Conservation (phyloP, 2,797 vertebrate genomes). For the Otus scops region DNA sequence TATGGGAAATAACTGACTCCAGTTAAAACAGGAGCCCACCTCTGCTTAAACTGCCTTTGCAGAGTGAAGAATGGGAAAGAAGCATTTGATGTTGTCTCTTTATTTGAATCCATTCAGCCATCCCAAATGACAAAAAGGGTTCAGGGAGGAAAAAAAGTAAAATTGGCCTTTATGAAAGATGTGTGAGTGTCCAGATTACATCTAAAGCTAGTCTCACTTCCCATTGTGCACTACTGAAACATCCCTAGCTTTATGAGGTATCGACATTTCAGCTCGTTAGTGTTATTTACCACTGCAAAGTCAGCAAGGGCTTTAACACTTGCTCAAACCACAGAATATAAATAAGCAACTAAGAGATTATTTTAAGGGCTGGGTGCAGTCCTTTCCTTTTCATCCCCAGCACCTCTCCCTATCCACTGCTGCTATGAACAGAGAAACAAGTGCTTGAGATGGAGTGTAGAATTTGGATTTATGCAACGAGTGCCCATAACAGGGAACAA, state of each 20-base stretch:
- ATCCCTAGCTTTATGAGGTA: background rate
- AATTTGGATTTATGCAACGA: background rate
- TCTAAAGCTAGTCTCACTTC: background rate
- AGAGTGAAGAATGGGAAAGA: background rate
- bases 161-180: background rate
- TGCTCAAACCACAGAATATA: background rate
- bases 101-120: background rate
- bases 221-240: background rate
- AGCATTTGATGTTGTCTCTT: background rate
- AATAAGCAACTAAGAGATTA: conserved; percentile 9
- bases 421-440: background rate
- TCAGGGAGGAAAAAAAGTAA: background rate
- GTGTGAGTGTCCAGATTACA: background rate
- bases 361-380: background rate
- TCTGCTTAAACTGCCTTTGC: background rate
- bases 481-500: background rate
- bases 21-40: background rate
- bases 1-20: background rate
- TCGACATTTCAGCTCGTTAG: background rate
- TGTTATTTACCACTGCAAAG: conserved; percentile 43
- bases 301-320: conserved; percentile 24
- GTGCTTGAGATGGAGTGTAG: background rate
- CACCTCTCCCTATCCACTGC: background rate
- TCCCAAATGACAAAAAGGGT: background rate
- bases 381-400: background rate